Evolutionary conservation across 2,113 vertebrate species (phyloP).

Genomic region (Sporophila hypoxantha): DNA sequence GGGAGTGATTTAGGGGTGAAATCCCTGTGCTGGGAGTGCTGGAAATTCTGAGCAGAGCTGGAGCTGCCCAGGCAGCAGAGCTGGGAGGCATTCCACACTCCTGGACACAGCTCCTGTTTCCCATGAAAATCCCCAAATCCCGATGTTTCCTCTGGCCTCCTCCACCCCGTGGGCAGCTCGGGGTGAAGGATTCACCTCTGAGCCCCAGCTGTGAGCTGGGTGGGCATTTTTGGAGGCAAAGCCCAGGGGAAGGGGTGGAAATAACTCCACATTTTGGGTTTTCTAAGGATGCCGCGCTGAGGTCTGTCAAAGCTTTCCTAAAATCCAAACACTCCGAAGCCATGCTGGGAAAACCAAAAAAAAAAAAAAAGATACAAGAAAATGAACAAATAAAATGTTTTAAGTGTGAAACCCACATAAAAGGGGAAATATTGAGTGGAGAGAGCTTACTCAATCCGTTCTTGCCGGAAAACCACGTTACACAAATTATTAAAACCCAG

Average conservation of each 20-base stretch:
- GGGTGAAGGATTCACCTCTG: background rate
- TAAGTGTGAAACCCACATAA: background rate
- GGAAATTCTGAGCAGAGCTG: background rate
- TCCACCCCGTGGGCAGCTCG: fast-evolving
- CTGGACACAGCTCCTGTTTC: background rate
- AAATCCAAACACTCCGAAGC: background rate
- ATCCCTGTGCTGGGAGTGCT: background rate
- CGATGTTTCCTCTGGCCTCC: fast-evolving
- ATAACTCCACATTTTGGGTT: background rate
- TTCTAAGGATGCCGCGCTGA: background rate
- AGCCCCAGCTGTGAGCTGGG: background rate
- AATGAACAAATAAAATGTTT: background rate
- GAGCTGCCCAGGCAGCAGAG: background rate
- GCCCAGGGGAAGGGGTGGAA: background rate
- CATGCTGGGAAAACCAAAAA: background rate
- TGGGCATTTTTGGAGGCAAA: too few species aligned
- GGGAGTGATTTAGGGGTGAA: background rate
- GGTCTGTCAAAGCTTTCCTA: background rate
- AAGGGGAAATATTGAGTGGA: background rate
- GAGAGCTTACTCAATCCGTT: background rate
- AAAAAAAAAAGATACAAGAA: background rate
- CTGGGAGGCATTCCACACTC: too few species aligned
- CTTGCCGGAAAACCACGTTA: background rate
- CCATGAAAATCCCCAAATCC: fast-evolving
- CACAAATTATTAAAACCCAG: background rate